These are phyloP conservation scores for Cassiopea andromeda DNA, from an alignment of 30 jellyfish, hydroid and myxozoan genomes.

Conservation along the genomic window DNA sequence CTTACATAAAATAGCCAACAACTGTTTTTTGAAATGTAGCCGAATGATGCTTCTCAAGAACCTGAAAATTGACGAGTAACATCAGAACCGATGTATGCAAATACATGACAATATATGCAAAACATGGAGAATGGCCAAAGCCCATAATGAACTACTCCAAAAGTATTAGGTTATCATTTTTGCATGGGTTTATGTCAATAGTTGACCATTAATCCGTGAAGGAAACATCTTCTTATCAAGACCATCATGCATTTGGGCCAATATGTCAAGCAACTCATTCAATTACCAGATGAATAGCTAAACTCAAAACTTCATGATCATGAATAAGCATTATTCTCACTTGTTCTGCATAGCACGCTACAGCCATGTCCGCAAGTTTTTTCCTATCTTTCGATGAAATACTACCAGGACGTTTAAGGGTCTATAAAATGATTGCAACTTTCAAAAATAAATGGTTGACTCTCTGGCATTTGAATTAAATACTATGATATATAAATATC, in stretches of 20 bases:
- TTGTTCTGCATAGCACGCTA: slow-evolving; percentile 88
- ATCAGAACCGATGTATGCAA: not conserved
- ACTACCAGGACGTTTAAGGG: slow-evolving; percentile 69
- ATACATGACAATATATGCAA: too few relatives aligned
- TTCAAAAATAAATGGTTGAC: not conserved
- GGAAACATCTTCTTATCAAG: too few relatives aligned
- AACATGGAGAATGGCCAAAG: too few relatives aligned
- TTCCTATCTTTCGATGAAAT: slow-evolving; percentile 78
- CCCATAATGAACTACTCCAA: too few relatives aligned
- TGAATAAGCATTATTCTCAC: slow-evolving; percentile 25
- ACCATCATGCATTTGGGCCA: too few relatives aligned
- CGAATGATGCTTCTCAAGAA: slow-evolving; percentile 64
- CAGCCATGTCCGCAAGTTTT: slow-evolving; percentile 81
- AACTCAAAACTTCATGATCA: not conserved
- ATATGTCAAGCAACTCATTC: too few relatives aligned
- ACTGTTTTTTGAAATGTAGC: slow-evolving; percentile 70
- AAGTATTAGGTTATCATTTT: too few relatives aligned
- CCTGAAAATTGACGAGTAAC: slow-evolving; percentile 7
- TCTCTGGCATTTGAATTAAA: not conserved
- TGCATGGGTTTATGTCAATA: too few relatives aligned
- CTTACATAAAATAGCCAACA: slow-evolving; percentile 80
- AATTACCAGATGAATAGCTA: too few relatives aligned
- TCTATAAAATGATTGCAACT: slow-evolving; percentile 23
- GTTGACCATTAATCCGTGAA: too few relatives aligned
- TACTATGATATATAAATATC: too few relatives aligned